A percentile compares a stretch with the other conserved stretches of the same genome.
phyloP scores from a whole-genome alignment of 92 coral and sea anemone species.

The Pocillopora meandrina region DNA sequence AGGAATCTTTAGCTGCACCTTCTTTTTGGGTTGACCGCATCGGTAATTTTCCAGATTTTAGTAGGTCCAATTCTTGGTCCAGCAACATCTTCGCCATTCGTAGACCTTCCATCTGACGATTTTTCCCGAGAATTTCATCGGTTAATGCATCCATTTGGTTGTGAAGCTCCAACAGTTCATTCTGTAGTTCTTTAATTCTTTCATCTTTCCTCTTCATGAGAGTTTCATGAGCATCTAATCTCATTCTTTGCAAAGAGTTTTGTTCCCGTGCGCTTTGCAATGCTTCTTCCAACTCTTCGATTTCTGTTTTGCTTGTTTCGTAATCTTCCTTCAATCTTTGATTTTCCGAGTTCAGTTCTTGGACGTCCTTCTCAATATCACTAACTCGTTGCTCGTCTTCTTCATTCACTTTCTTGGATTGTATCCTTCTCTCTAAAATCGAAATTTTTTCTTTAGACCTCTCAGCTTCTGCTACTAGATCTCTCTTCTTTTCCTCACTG shows the following conservation, averaged over 20 bases:
- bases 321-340: slow-evolving; percentile 44
- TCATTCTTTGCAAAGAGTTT: slow-evolving; percentile 64
- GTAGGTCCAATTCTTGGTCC: slow-evolving; percentile 70
- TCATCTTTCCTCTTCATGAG: slow-evolving; percentile 74
- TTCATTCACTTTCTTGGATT: slow-evolving; percentile 21
- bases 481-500: slow-evolving; percentile 60
- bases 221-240: slow-evolving; percentile 68
- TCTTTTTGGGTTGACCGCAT: slow-evolving; percentile 28
- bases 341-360: slow-evolving; percentile 50
- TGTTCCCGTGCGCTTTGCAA: slow-evolving; percentile 69
- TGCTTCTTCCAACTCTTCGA: slow-evolving; percentile 60
- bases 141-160: slow-evolving; percentile 76
- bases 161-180: slow-evolving; percentile 68
- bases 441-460: slow-evolving; percentile 42
- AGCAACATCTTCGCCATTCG: slow-evolving; percentile 61
- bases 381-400: slow-evolving; percentile 23
- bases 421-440: slow-evolving; percentile 53
- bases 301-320: slow-evolving; percentile 48
- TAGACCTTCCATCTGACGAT: slow-evolving; percentile 66
- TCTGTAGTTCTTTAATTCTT: slow-evolving; percentile 75
- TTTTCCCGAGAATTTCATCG: slow-evolving; percentile 66
- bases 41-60: slow-evolving; percentile 62
- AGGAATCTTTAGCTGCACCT: slow-evolving; percentile 20
- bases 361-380: slow-evolving; percentile 44
- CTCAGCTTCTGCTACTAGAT: slow-evolving; percentile 59